Conservation (phyloP, 2,113 vertebrate species). For the Pyrgilauda ruficollis region DNA sequence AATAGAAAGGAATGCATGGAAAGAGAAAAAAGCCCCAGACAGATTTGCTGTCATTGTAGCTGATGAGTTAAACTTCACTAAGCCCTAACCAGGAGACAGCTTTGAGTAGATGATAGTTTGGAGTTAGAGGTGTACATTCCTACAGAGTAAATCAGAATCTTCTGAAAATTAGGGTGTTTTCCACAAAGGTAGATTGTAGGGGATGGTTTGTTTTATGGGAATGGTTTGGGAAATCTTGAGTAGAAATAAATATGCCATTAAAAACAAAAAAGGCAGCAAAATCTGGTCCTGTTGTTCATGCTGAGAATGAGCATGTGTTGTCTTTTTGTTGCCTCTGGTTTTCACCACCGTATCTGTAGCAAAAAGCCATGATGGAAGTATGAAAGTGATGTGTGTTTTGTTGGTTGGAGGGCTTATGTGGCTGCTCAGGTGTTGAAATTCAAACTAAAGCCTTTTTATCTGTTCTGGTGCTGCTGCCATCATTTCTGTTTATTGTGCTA, state of each 20-base stretch:
- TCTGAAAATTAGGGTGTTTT: background rate
- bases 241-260: background rate
- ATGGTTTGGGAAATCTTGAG: background rate
- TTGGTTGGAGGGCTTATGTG: background rate
- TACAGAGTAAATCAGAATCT: background rate
- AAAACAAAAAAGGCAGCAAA: background rate
- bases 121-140: accelerated
- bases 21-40: background rate
- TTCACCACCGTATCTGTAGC: background rate
- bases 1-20: background rate
- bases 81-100: background rate
- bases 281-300: background rate
- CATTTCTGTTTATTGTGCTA: background rate
- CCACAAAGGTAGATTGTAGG: background rate
- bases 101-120: background rate
- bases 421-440: background rate
- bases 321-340: background rate
- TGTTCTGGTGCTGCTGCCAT: background rate
- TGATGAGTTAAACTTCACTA: background rate
- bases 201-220: background rate
- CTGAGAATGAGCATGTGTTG: background rate
- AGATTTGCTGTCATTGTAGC: background rate
- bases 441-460: background rate
- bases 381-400: accelerated
- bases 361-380: background rate